A percentile compares a stretch with the other conserved stretches of the same genome.
These are phyloP conservation scores for Nemotelus pantherinus DNA, from an alignment of 2,888 invertebrate genomes.

Conservation along the genomic window DNA sequence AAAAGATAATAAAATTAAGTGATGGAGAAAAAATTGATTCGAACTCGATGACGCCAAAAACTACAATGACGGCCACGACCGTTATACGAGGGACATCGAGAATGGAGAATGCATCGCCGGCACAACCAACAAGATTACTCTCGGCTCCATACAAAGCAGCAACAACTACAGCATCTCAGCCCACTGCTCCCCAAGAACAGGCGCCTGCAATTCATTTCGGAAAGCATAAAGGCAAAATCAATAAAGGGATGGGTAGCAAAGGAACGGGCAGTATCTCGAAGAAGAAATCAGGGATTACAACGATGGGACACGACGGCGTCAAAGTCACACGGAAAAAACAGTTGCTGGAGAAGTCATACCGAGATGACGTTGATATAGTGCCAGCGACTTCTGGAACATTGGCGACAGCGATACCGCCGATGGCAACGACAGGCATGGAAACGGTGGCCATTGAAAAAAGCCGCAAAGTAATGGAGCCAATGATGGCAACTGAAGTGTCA, in stretches of 20 bases:
- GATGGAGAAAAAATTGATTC: slow-evolving; percentile 56
- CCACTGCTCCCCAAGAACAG: background rate
- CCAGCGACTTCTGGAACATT: background rate
- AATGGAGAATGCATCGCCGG: slow-evolving; percentile 13
- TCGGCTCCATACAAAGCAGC: background rate
- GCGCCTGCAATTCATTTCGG: background rate
- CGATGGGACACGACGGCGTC: slow-evolving; percentile 61
- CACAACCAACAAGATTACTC: background rate
- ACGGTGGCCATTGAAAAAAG: background rate
- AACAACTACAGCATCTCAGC: slow-evolving; percentile 17
- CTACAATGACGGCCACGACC: background rate
- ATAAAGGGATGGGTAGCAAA: slow-evolving; percentile 26
- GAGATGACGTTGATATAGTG: slow-evolving; percentile 44
- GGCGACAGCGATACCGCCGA: slow-evolving; percentile 37
- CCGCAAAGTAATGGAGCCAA: slow-evolving; percentile 44
- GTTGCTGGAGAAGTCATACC: slow-evolving; percentile 59
- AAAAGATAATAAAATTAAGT: slow-evolving; percentile 54
- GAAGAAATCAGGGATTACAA: slow-evolving; percentile 44
- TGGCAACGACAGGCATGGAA: background rate
- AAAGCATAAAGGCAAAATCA: slow-evolving; percentile 31
- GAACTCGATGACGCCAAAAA: slow-evolving; percentile 44
- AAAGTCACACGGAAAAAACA: slow-evolving; percentile 63
- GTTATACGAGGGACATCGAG: slow-evolving; percentile 10
- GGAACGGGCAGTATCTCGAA: slow-evolving; percentile 37
- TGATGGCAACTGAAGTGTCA: slow-evolving; percentile 14